phyloP scores from a whole-genome alignment of 2,888 invertebrate genomes.

The Melanophora roralis region DNA sequence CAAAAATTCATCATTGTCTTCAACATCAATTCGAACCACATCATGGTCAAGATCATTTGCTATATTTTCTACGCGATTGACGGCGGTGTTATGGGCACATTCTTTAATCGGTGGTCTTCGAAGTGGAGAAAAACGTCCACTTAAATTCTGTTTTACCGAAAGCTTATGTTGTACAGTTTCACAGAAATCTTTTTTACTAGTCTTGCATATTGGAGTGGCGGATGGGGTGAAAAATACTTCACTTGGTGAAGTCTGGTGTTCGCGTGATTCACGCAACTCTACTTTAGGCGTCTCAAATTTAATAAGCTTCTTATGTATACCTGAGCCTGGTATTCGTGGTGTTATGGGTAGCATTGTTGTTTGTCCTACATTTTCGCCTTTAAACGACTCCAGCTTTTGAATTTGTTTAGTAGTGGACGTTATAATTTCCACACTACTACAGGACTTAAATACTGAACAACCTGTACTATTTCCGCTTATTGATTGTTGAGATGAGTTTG shows the following conservation, averaged over 20 bases:
- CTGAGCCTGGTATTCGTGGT: constrained; percentile 70
- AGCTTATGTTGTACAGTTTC: constrained; percentile 47
- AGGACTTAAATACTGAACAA: constrained; percentile 72
- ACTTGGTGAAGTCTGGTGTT: constrained; percentile 36
- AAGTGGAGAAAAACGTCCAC: constrained; percentile 63
- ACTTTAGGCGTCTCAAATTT: constrained; percentile 73
- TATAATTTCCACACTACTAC: constrained; percentile 74
- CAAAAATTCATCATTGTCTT: constrained; percentile 65
- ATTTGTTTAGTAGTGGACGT: constrained; percentile 68
- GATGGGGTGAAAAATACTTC: constrained; percentile 68
- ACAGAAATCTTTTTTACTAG: neutral
- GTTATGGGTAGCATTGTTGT: constrained; percentile 63
- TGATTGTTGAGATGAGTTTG: constrained; percentile 42
- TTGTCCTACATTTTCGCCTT: neutral
- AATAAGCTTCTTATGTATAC: constrained; percentile 71
- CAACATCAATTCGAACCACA: constrained; percentile 39
- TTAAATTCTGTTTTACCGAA: constrained; percentile 65
- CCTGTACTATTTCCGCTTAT: constrained; percentile 26
- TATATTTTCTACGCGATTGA: constrained; percentile 66
- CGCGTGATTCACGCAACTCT: constrained; percentile 26
- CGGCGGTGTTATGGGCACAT: constrained; percentile 54
- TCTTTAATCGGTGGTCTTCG: constrained; percentile 66
- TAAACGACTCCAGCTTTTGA: constrained; percentile 2
- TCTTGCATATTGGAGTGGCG: constrained; percentile 58
- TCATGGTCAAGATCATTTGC: constrained; percentile 23